Evolutionary conservation across 2,797 vertebrate species (phyloP).

Genomic region (Sebastes miniatus): DNA sequence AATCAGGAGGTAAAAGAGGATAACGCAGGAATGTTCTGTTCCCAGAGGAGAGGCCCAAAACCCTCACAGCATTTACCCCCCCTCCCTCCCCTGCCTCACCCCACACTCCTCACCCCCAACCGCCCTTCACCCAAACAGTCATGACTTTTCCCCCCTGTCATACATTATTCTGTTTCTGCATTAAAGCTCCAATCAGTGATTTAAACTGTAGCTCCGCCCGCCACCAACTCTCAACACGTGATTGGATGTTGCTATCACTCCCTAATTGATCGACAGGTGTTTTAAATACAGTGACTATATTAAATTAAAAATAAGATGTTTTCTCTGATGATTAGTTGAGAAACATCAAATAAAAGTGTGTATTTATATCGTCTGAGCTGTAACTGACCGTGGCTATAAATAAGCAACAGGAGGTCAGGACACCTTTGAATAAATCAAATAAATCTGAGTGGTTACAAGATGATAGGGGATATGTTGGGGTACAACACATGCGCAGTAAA

Average conservation of each 20-base stretch:
- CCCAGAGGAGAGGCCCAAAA: constrained; percentile 52
- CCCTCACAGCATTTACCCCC: neutral
- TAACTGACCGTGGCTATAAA: too few relatives aligned
- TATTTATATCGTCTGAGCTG: too few relatives aligned
- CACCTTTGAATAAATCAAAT: too few relatives aligned
- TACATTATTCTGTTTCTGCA: neutral
- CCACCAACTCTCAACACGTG: neutral
- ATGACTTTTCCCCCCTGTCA: neutral
- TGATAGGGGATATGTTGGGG: too few relatives aligned
- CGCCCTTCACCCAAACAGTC: neutral
- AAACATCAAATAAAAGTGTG: too few relatives aligned
- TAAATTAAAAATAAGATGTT: neutral
- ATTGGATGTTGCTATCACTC: neutral
- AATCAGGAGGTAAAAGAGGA: constrained; percentile 88
- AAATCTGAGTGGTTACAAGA: too few relatives aligned
- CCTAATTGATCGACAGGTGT: neutral
- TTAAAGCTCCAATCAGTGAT: neutral
- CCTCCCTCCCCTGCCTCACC: neutral
- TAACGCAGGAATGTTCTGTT: constrained; percentile 90
- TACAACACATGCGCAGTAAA: too few relatives aligned
- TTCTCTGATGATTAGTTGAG: too few relatives aligned
- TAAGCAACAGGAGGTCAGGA: too few relatives aligned
- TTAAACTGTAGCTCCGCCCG: neutral
- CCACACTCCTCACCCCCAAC: neutral
- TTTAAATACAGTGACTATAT: neutral